phyloP scores from a whole-genome alignment of 2,113 vertebrate genomes.

The Mirounga angustirostris region DNA sequence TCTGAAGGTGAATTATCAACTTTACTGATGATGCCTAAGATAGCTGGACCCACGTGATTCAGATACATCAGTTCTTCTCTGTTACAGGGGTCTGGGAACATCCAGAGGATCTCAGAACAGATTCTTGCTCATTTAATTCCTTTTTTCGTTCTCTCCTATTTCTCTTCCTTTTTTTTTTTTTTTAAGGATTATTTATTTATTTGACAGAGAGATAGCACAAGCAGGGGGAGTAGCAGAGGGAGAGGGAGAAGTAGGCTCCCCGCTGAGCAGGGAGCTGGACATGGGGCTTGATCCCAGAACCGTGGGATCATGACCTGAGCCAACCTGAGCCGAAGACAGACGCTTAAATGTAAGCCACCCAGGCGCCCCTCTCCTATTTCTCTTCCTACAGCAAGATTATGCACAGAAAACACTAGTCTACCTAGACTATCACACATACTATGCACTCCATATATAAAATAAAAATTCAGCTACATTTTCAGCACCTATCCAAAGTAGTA shows the following conservation, averaged over 20 bases:
- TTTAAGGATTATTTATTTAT: background rate
- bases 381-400: background rate
- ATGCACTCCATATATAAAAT: background rate
- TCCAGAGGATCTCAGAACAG: background rate
- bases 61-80: background rate
- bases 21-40: background rate
- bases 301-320: too few relatives aligned
- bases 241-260: background rate
- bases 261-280: background rate
- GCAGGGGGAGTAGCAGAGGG: background rate
- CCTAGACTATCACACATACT: background rate
- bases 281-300: too few relatives aligned
- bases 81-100: background rate
- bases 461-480: background rate
- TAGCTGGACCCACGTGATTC: fast-evolving
- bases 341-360: too few relatives aligned
- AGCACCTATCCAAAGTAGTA: background rate
- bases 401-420: background rate
- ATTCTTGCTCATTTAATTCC: background rate
- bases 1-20: background rate
- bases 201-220: background rate
- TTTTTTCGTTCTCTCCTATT: background rate
- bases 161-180: background rate
- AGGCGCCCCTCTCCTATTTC: background rate
- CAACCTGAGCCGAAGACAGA: too few relatives aligned